phyloP scores from a whole-genome alignment of 2,888 invertebrate species.

The Cephonodes hylas region DNA sequence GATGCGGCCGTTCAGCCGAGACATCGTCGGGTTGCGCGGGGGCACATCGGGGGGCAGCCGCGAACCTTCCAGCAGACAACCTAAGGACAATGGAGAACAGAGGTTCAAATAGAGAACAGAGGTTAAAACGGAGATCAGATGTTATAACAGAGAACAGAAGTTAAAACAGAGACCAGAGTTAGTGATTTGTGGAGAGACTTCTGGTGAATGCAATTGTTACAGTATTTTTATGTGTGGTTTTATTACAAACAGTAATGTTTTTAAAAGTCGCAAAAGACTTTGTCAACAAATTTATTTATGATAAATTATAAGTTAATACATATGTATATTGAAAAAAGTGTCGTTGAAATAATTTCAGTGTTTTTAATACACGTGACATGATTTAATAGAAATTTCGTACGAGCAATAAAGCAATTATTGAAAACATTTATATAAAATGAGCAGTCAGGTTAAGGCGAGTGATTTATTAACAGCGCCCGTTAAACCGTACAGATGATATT shows the following conservation, averaged over 20 bases:
- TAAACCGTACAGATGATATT: neutral
- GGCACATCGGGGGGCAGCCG: constrained; percentile 94
- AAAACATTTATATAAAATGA: neutral
- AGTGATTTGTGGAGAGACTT: no score
- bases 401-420: neutral
- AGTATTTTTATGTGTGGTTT: no score
- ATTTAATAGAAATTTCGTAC: neutral
- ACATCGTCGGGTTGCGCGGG: constrained; percentile 93
- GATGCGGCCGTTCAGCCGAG: constrained; percentile 93
- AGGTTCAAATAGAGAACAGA: constrained; percentile 20
- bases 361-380: neutral
- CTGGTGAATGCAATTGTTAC: no score
- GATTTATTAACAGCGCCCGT: neutral
- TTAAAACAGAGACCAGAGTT: neutral
- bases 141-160: no score
- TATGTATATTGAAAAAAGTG: no score
- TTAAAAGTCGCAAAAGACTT: no score
- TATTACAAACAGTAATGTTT: no score
- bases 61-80: constrained; percentile 92
- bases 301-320: no score
- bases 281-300: no score
- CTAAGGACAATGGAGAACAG: constrained; percentile 68
- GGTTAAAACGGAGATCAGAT: no score
- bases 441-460: neutral
- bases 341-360: neutral